Base-by-base conservation (phyloP, 1,140 invertebrate genomes). In the Apis laboriosa region DNA sequence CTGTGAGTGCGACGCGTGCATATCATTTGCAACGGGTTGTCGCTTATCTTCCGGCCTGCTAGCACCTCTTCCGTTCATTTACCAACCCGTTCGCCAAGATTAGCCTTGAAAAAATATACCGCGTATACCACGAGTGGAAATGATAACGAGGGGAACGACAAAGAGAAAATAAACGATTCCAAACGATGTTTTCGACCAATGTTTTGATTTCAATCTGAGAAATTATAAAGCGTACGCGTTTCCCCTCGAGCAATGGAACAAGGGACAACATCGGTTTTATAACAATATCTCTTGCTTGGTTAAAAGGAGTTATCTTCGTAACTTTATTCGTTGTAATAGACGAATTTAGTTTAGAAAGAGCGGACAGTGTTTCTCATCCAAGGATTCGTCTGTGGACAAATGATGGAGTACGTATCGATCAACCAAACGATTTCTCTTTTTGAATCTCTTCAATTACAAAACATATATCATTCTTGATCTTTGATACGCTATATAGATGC, bases 1-100 rank as follows among this genome's bases (percentile, higher is more conserved):
- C 90, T 84, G 85, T 74, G 85, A 86, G 86, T 81, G 66, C 64
- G 82, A 88, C 53, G 73, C 63, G 77, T 79, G 86, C 74, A 61
- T 80, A 80, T 84, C 68, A 77, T 84, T 84, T 77, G 68, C 81
- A 80, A 43, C 76, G 58, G 68, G 34, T 28, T 34, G 51, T 34
- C 76, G 58, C 58, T 64, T 53, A 74, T 34, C 66, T 56, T 71
- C 24, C 24, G 11, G 19, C 28, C 24, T 61, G 51, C 1, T n/a
- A 15, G 1, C 8, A 15, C 53, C 8, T 60, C 17, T 60, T 74
- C 28, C 15, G 34, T 34, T 49, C n/a, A n/a, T 13, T 43, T 11
- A 60, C 1, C 34, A 9, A 17, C 5, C 34, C 34, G 34, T 43
- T 43, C 34, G 2, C 34, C 34, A 43, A 43, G 34, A 43, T 43